Evolutionary conservation across 2,888 invertebrate species (phyloP), one percentile per base, ranked within the genome.

Genomic region (Junonia oenone): DNA sequence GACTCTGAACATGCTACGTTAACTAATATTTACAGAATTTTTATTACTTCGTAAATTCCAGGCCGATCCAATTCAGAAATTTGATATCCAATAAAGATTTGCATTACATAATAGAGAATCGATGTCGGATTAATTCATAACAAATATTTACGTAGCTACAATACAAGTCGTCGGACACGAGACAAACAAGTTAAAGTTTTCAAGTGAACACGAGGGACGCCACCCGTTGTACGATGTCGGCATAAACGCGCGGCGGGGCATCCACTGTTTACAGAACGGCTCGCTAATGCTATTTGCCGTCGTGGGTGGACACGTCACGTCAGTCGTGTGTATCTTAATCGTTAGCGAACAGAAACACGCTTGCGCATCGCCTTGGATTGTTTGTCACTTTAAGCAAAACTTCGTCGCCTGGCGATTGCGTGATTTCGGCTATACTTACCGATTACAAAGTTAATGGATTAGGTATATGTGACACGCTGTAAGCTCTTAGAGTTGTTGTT

Each of bases 321-420:
- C 75, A 77, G 74, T 74, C 73, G 65, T 83, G 83, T 87, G 81
- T 83, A 74, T 87, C 84, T 89, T 87, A 83, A 83, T 88, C 80
- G 81, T 87, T 87, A 83, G 71, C 71, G 73, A 75, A 75, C 78
- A 75, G 78, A 72, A 81, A 83, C 81, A 78, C 78, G 73, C 73
- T 72, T 73, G 78, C 75, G 77, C 76, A 73, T 78, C 76, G 75
- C 76, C 38, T 33, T 29, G 43, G 6, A 54, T 76, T 78, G 81
- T 78, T 82, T 83, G 78, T 73, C 75, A 76, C 82, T 80, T 82
- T 78, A 75, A 77, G 70, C 70, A 68, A 69, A 69, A 83, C 77
- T 82, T 80, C 67, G 73, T 70, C 68, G 70, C 50, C 40, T 22
- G 19, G 9, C 27, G 27, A 40, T 51, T 45, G 35, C 52, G 27